A percentile compares a stretch with the other conserved stretches of the same genome.
These are phyloP conservation scores for Ricordea florida DNA, from an alignment of 92 coral and sea anemone genomes.

Conservation along the genomic window DNA sequence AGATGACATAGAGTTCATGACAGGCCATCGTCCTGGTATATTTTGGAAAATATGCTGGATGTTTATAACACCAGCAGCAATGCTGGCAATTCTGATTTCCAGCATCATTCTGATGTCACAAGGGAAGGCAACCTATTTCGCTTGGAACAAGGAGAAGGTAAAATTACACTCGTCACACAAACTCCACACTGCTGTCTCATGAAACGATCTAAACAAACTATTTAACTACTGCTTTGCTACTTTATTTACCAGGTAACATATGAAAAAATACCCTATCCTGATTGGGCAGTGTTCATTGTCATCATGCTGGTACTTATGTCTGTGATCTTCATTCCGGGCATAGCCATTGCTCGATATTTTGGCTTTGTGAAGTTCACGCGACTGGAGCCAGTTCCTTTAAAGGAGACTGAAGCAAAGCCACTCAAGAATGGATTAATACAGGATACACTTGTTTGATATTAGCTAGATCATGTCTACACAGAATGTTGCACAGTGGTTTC, in stretches of 20 bases:
- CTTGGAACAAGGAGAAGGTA: constrained; percentile 81
- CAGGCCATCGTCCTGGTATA: constrained; percentile 76
- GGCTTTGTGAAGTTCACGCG: constrained; percentile 46
- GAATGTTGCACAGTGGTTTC: neutral
- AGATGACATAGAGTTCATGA: constrained; percentile 90
- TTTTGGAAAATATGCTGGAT: constrained; percentile 95
- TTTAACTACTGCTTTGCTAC: too few relatives aligned
- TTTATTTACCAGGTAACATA: constrained; percentile 63
- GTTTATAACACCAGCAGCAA: constrained; percentile 86
- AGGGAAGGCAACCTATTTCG: constrained; percentile 76
- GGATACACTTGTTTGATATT: constrained; percentile 7
- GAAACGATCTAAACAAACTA: too few relatives aligned
- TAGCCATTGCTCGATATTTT: constrained; percentile 74
- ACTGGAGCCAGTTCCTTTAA: constrained; percentile 40
- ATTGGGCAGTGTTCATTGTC: constrained; percentile 84
- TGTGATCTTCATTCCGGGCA: constrained; percentile 71
- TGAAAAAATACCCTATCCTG: constrained; percentile 72
- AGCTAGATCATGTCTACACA: neutral
- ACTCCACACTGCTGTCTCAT: too few relatives aligned
- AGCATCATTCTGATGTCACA: constrained; percentile 73
- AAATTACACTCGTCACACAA: too few relatives aligned
- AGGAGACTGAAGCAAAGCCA: constrained; percentile 2
- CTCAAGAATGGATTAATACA: neutral
- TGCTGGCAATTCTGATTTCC: constrained; percentile 77
- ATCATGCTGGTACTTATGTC: constrained; percentile 73